Percentiles rank a stretch among this genome's conserved stretches.
Conservation (phyloP, 2,113 vertebrate species). For the Geothlypis trichas region DNA sequence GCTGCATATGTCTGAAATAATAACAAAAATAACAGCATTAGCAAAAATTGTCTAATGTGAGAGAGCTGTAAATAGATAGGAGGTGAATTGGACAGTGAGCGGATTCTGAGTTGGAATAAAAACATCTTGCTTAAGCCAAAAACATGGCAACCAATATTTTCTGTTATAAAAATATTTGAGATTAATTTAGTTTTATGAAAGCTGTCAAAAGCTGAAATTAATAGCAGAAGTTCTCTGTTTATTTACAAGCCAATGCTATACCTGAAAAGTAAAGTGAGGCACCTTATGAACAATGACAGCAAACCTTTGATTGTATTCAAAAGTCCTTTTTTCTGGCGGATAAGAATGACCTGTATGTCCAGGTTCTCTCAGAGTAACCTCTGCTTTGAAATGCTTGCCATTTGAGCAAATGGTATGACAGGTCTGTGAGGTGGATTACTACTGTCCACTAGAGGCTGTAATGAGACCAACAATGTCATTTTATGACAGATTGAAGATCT, state of each 20-base stretch:
- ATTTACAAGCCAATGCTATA: constrained; percentile 49
- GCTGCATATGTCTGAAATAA: constrained; percentile 46
- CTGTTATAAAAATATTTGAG: constrained; percentile 79
- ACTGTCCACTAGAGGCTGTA: constrained; percentile 82
- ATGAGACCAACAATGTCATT: constrained; percentile 77
- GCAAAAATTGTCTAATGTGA: constrained; percentile 49
- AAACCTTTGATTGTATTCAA: neutral
- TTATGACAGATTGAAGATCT: constrained; percentile 28
- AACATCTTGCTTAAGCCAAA: constrained; percentile 71
- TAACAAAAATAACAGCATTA: constrained; percentile 61
- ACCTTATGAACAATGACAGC: neutral
- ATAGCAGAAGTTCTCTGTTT: constrained; percentile 58
- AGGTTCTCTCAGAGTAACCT: neutral
- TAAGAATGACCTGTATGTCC: neutral
- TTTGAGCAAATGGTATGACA: neutral
- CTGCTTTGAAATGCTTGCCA: constrained; percentile 30
- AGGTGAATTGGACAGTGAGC: constrained; percentile 74
- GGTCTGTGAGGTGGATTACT: constrained; percentile 60
- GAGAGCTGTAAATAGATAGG: constrained; percentile 71
- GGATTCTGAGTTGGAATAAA: constrained; percentile 73
- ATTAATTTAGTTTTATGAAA: constrained; percentile 67
- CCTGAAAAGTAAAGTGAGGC: neutral
- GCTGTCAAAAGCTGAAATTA: constrained; percentile 64
- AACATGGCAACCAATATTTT: constrained; percentile 75
- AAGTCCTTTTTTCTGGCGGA: neutral